phyloP scores from a whole-genome alignment of 2,888 invertebrate genomes.

The Orthosia incerta region DNA sequence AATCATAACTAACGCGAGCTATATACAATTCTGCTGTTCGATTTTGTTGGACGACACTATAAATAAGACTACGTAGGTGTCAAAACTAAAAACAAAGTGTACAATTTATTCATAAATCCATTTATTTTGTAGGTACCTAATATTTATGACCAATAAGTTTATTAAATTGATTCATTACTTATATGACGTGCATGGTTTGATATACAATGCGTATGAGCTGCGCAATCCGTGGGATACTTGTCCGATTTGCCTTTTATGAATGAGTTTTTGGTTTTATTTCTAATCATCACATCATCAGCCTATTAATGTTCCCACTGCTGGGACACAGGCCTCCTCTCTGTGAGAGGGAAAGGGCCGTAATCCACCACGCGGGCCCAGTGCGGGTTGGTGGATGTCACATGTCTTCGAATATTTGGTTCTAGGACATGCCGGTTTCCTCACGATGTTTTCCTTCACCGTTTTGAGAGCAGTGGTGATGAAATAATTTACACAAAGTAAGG shows the following conservation, averaged over 20 bases:
- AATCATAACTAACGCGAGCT: background rate
- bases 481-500: too few relatives aligned
- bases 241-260: background rate
- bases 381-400: too few relatives aligned
- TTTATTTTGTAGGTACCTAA: constrained; percentile 14
- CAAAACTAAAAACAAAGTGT: constrained; percentile 24
- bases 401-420: too few relatives aligned
- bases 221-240: background rate
- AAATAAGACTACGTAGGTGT: background rate
- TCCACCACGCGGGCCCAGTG: too few relatives aligned
- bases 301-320: too few relatives aligned
- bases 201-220: too few relatives aligned
- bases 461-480: too few relatives aligned
- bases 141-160: background rate
- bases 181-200: background rate
- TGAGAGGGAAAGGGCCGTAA: too few relatives aligned
- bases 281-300: too few relatives aligned
- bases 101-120: constrained; percentile 4
- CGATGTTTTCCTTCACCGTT: too few relatives aligned
- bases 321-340: too few relatives aligned
- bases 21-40: background rate
- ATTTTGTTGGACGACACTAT: background rate
- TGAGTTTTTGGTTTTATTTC: background rate
- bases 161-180: constrained; percentile 9
- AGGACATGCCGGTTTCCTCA: too few relatives aligned